Base-by-base conservation (phyloP, 2,113 vertebrate genomes). In the Cyanocitta stelleri region DNA sequence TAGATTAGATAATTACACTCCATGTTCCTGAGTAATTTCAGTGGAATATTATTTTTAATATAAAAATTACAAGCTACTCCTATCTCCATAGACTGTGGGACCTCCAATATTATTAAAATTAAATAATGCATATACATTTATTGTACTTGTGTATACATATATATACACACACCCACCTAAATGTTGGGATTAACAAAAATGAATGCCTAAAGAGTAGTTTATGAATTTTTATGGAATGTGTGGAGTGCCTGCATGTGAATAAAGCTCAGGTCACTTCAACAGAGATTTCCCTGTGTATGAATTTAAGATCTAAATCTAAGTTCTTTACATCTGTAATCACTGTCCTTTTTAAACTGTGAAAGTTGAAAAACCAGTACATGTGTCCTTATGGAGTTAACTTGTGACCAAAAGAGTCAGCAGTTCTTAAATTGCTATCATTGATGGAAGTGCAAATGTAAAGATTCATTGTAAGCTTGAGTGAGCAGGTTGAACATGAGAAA, bases 121-220 rank as follows among this genome's bases (percentile, higher is more conserved):
- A 82, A 78, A 52, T 16, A 27, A 54, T 64, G n/a, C 2, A 8
- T 17, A 17, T 5, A 16, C 2, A 41, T 35, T 58, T 69, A 23
- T n/a, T 41, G 3, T 63, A 33, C 16, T 33, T 35, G 8, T 37
- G 15, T 37, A 4, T 24, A 7, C 4, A 27, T 46, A 24, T 58
- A 8, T 17, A 12, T 3, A 12, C 1, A 16, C 20, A 3, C 3
- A 9, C 6, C 2, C 1, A 4, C 4, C 2, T 54, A 48, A 74
- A 29, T 35, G 4, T 26, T 56, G 12, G 11, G 5, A 16, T 8
- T 69, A n/a, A 33, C 19, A 82, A 72, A 80, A 72, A 33, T 1
- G 2, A 19, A 18, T 41, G 19, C 8, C 17, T 68, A 21, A 81
- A 56, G 9, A 29, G 19, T n/a, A n/a, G 11, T 56, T 62, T 56